Conservation (phyloP, 2,888 invertebrate species). For the Galeruca laticollis region DNA sequence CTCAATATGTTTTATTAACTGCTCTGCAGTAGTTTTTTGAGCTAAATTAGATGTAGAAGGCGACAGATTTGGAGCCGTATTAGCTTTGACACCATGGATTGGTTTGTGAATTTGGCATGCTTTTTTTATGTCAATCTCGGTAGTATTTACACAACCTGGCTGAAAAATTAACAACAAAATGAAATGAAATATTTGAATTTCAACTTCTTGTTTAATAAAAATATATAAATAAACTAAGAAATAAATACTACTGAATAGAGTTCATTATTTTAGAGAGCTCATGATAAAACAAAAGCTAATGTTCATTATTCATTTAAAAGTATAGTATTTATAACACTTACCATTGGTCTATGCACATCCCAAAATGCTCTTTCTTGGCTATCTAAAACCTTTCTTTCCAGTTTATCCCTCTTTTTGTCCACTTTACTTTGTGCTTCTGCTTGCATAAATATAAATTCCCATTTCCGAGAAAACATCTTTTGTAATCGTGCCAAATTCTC, state of each 20-base stretch:
- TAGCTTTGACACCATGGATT: conserved; percentile 63
- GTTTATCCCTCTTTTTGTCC: conserved; percentile 97
- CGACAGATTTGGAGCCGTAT: conserved; percentile 71
- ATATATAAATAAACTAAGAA: conserved; percentile 4
- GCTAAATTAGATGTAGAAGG: conserved; percentile 67
- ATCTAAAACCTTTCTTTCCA: conserved; percentile 97
- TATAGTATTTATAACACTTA: too few relatives aligned
- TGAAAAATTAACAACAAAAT: conserved; percentile 63
- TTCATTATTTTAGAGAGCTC: too few relatives aligned
- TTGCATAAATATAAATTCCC: conserved; percentile 99
- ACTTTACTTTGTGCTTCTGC: conserved; percentile 93
- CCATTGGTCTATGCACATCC: conserved; percentile 99
- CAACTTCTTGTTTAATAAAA: neutral
- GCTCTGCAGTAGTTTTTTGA: conserved; percentile 62
- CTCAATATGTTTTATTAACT: conserved; percentile 76
- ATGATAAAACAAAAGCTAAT: too few relatives aligned
- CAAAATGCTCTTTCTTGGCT: conserved; percentile 99
- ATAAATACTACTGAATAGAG: neutral
- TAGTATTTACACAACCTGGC: conserved; percentile 99
- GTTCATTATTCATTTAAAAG: too few relatives aligned
- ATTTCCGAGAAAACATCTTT: conserved; percentile 99
- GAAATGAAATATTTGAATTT: conserved; percentile 6
- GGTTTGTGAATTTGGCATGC: conserved; percentile 79
- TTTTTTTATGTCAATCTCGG: conserved; percentile 98
- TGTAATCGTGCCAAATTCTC: conserved; percentile 97